Evolutionary conservation across 1,140 invertebrate species (phyloP).

Genomic region (Euglossa dilemma): DNA sequence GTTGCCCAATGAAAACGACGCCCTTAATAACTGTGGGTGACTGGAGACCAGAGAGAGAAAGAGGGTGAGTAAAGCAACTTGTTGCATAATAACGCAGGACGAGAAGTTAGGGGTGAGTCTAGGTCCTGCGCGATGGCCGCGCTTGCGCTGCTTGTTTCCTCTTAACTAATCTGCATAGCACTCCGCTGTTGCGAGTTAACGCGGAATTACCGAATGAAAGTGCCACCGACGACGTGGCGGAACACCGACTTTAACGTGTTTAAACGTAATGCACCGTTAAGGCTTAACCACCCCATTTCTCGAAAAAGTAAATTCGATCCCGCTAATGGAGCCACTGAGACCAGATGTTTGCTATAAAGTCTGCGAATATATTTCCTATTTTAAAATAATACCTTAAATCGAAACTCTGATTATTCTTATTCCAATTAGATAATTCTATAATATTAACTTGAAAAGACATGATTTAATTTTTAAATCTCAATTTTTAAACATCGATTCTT

Average conservation of each 20-base stretch:
- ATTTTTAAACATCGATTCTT: too few relatives aligned
- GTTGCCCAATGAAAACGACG: conserved; percentile 50
- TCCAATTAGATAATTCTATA: too few relatives aligned
- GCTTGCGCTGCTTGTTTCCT: conserved; percentile 51
- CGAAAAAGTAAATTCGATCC: neutral
- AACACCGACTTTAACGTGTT: neutral
- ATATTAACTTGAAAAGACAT: too few relatives aligned
- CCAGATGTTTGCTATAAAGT: neutral
- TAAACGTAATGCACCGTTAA: neutral
- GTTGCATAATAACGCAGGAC: conserved; percentile 68
- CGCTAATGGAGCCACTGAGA: neutral
- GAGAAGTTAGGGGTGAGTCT: conserved; percentile 55
- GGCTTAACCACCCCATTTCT: neutral
- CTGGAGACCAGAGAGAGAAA: conserved; percentile 37
- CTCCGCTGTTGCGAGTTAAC: neutral
- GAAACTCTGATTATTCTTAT: too few relatives aligned
- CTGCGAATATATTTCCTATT: too few relatives aligned
- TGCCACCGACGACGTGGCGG: neutral
- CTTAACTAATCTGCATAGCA: conserved; percentile 6
- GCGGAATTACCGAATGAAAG: conserved; percentile 2
- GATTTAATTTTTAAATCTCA: too few relatives aligned
- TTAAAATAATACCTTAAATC: too few relatives aligned
- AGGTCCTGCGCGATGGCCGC: conserved; percentile 55
- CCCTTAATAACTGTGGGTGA: conserved; percentile 57
- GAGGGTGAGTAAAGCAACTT: conserved; percentile 64